Evolutionary conservation across 2,888 invertebrate species (phyloP), one percentile per base, ranked within the genome.

Genomic region (Cantharis rufa): DNA sequence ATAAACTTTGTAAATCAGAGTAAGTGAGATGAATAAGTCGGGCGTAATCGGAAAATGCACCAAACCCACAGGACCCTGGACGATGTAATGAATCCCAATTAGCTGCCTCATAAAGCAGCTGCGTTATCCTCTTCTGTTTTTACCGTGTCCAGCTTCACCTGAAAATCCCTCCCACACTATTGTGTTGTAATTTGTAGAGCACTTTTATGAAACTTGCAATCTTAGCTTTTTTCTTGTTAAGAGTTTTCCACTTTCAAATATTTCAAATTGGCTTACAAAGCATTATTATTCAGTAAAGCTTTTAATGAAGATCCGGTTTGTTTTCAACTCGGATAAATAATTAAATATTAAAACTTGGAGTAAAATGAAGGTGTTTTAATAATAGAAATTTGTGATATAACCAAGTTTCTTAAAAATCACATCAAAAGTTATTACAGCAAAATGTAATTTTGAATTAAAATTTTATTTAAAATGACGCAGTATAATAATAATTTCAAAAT

Each of bases 1-100:
- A 85, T 84, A 85, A 85, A 84, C 84, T 85, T 83, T 82, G 85
- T 85, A 85, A 86, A 86, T 86, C 85, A 85, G 82, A 81, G 84
- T 85, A 85, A 84, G 84, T 83, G 84, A 85, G 84, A 85, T 84
- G 84, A 84, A 85, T 84, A 85, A 85, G 85, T 84, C 85, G 81
- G 80, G 80, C 79, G 84, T 85, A 84, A 85, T 85, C 85, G 84
- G 84, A 81, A 82, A 83, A 84, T 84, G 84, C 84, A 84, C 82
- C 83, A 80, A 84, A 83, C 83, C 83, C 84, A 79, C 84, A 85
- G 84, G 83, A 84, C 84, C 83, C 84, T 82, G 85, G 83, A 82
- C 82, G 80, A 74, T 82, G 82, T 85, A 86, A 85, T 86, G 85
- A 85, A 86, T 86, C 84, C 85, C 86, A 86, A 86, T 86, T 86